Evolutionary conservation across 2,888 invertebrate species (phyloP), one percentile per base, ranked within the genome.

Genomic region (Conomelus anceps): DNA sequence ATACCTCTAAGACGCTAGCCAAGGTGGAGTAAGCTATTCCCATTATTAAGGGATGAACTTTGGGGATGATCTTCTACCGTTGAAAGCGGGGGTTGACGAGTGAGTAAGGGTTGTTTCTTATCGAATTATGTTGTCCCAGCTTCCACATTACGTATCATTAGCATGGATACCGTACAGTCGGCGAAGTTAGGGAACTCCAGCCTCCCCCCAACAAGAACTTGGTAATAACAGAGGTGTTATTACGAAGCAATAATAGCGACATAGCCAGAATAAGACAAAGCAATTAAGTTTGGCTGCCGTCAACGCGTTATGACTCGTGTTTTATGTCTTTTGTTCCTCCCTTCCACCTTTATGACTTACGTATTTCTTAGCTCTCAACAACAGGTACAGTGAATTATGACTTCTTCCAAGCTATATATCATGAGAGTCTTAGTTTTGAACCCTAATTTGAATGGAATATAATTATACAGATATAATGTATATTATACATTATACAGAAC

Each of bases 91-190:
- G 63, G 63, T 63, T 63, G 63, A 63, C n/a, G 63, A 63, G 63
- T 63, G n/a, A 63, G n/a, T 63, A n/a, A 63, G n/a, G 63, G 63
- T n/a, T n/a, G 63, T n/a, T 24, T 86, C 86, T 86, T 86, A 86
- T 86, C 86, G 29, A 86, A 86, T 86, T 86, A 86, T 86, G 86
- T 86, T 22, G 26, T 86, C 86, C 86, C 86, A 23, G 24, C 86
- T 29, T 26, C 86, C 86, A 24, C 86, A 86, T 86, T 86, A 86
- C 86, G 86, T 86, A 86, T 86, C 86, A 86, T 86, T 86, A 86
- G 63, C 63, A 63, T 63, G 63, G 63, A 63, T 63, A 63, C 63
- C 63, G n/a, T n/a, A n/a, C n/a, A 63, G 63, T n/a, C n/a, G n/a
- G 63, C n/a, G n/a, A 63, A 63, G n/a, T n/a, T 34, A 34, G 34